Evolutionary conservation across 2,113 vertebrate genomes (phyloP), one percentile per base, ranked within the genome.

Genomic region (Epinephelus moara): DNA sequence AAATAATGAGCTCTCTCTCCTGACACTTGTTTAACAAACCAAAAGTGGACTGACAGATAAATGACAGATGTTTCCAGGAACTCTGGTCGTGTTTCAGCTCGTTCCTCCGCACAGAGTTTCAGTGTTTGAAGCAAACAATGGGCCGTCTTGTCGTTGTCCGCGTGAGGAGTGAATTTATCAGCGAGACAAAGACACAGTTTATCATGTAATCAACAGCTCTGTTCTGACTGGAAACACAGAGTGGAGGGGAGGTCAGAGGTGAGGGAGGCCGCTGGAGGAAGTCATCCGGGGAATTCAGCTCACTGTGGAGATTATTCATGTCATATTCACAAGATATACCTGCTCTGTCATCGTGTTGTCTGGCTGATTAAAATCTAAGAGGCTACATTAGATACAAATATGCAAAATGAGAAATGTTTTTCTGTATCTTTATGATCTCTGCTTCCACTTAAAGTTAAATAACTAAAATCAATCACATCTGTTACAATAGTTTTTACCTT

Each of bases 121-220:
- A 93, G 88, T 94, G 93, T 94, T 92, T 55, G 61, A 47, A 3
- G 69, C 23, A 0, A 87, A 93, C 94, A 94, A 92, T 61, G 87
- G 78, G 45, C 12, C 71, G 0, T 59, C 25, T 66, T 91, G 92
- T 93, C 13, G 49, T 25, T 21, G 25, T 77, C 84, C 79, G 23
- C 84, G 89, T 91, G 89, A 90, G 91, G 68, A 86, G 80, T 74
- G 69, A 59, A 82, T 92, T 81, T 84, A 74, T 56, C 66, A n/a
- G 10, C 70, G 23, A 27, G 64, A 95, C 94, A 95, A 95, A 94
- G 94, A 85, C 55, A 15, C 76, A 19, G 76, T 88, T 90, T 86
- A 85, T 93, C 47, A 71, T 55, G 71, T 66, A 12, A 75, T 77
- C 82, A 72, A 81, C 49, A 74, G 13, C 70, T 59, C 87, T 85